Base-by-base conservation (phyloP, 2,888 invertebrate genomes). In the Stenodera caucasica region DNA sequence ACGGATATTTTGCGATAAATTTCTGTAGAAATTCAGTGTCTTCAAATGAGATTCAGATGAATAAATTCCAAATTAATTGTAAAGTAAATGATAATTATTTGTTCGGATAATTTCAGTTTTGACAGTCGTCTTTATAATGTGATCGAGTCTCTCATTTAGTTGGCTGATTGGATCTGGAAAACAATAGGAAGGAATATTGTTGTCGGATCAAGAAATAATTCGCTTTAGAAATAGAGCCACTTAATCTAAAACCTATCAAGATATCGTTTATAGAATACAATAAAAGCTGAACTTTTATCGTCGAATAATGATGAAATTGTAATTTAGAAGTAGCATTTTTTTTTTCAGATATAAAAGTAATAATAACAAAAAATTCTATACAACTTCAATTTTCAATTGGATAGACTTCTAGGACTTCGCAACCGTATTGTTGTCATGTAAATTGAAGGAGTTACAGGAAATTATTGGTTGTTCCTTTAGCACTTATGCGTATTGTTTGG, bases 201-300 rank as follows among this genome's bases (percentile, higher is more conserved):
- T 18, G 15, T 40, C 11, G 11, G 18, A 40, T 18, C 40, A 40
- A 18, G 32, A 0, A 51, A 30, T 52, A 30, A 52, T 52, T 30
- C n/a, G 12, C 18, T 4, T 23, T 3, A 8, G 32, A 33, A 30
- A 52, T 14, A 18, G 29, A 29, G 23, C 32, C 12, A 30, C 9
- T 30, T 40, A 52, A 30, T 29, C 33, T 15, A 5, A 30, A 52
- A 52, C 1, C 30, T 30, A 33, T 33, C 52, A 52, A 23, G 33
- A 52, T 30, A 33, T 32, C 30, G 52, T 18, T 14, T 15, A 52
- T 30, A 33, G 52, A 21, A 18, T 29, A 52, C 9, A 33, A 52
- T 52, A 29, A 52, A 30, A 33, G 2, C 15, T 12, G 4, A 32
- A 18, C 29, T 1, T 51, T 18, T 51, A n/a, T 21, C 29, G 32